Evolutionary conservation across 1,140 invertebrate species (phyloP).

Genomic region (Bombus difficillimus): DNA sequence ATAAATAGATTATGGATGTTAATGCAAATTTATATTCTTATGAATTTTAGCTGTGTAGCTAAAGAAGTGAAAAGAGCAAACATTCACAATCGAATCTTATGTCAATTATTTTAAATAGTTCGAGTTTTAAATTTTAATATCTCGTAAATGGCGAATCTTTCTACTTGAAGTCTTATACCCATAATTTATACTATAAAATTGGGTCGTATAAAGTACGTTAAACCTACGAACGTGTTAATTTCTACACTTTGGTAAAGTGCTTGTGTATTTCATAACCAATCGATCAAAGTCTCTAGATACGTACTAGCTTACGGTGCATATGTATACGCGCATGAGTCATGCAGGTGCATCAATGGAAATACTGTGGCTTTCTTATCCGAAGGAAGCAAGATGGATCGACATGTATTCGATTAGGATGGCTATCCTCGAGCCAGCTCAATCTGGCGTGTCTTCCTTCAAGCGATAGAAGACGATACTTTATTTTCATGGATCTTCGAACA

Average conservation of each 20-base stretch:
- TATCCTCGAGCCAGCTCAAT: not conserved
- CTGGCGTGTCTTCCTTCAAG: constrained; percentile 18
- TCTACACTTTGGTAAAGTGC: not conserved
- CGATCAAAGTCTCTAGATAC: not conserved
- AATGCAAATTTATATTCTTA: no score
- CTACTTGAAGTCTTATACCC: not conserved
- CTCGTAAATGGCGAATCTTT: not conserved
- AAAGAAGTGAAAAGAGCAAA: no score
- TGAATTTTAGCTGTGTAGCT: no score
- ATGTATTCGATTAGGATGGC: constrained; percentile 20
- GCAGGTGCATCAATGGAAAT: constrained; percentile 2
- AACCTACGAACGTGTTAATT: not conserved
- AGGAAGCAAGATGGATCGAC: constrained; percentile 23
- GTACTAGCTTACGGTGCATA: no score
- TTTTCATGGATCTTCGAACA: constrained; percentile 55
- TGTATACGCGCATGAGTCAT: not conserved
- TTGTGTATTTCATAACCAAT: not conserved
- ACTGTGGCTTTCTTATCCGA: not conserved
- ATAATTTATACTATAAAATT: not conserved
- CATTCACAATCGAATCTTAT: no score
- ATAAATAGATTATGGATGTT: no score
- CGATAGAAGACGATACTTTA: constrained; percentile 31
- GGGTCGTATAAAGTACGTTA: not conserved
- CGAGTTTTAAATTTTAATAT: no score
- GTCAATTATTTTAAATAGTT: no score